phyloP scores from a whole-genome alignment of 2,888 invertebrate genomes.

The Bimastos eiseni region DNA sequence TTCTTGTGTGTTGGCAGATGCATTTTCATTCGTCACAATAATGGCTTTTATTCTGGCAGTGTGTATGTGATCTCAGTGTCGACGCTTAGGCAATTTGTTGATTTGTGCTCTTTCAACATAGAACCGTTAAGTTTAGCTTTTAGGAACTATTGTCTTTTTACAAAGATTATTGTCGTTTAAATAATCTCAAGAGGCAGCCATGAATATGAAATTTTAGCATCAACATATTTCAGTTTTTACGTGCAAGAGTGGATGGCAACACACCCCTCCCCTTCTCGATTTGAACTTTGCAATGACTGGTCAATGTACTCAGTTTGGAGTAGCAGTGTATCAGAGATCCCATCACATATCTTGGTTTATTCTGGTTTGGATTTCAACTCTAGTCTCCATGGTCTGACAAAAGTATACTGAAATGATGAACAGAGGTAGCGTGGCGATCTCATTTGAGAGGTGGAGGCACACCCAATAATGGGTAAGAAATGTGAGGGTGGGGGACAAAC shows the following conservation, averaged over 20 bases:
- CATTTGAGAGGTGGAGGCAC: too few relatives aligned
- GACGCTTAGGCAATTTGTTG: background rate
- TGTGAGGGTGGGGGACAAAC: too few relatives aligned
- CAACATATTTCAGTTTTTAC: background rate
- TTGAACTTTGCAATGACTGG: background rate
- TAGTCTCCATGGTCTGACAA: background rate
- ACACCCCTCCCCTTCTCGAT: background rate
- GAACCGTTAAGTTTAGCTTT: background rate
- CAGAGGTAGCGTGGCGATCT: too few relatives aligned
- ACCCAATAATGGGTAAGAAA: too few relatives aligned
- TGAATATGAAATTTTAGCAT: background rate
- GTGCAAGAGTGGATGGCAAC: background rate
- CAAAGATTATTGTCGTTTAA: too few relatives aligned
- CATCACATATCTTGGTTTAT: background rate
- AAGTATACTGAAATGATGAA: too few relatives aligned
- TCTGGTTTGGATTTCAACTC: background rate
- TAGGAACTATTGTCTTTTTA: background rate
- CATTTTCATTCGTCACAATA: background rate
- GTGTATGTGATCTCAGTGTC: background rate
- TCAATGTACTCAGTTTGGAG: background rate
- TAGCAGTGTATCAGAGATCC: too few relatives aligned
- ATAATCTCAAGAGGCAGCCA: background rate
- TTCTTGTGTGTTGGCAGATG: background rate
- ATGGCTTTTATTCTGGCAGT: background rate
- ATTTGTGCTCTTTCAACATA: background rate